phyloP scores from a whole-genome alignment of 2,113 vertebrate species.

The Struthio camelus region DNA sequence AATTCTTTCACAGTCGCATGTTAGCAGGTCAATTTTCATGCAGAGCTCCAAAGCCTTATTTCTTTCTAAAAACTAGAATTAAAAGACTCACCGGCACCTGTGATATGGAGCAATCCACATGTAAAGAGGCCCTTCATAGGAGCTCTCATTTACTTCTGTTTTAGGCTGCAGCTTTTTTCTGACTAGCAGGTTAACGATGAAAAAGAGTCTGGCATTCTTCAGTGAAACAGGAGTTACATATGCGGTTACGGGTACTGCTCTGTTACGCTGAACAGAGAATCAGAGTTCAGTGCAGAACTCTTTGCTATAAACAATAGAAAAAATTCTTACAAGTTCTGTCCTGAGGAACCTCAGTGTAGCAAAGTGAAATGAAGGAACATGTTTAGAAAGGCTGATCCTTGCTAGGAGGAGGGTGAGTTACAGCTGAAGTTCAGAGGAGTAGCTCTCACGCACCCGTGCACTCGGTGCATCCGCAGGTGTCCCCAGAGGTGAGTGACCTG shows the following conservation, averaged over 20 bases:
- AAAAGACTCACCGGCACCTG: neutral
- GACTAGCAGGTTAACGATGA: neutral
- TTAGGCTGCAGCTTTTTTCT: neutral
- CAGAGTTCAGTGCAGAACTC: neutral
- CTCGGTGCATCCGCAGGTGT: neutral
- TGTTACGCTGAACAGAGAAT: neutral
- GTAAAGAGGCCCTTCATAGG: neutral
- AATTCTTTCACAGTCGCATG: neutral
- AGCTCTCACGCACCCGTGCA: too few relatives aligned
- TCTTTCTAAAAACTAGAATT: neutral
- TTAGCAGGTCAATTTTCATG: neutral
- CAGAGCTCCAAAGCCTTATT: neutral
- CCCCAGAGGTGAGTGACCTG: neutral
- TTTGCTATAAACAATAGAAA: neutral
- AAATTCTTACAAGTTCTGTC: neutral
- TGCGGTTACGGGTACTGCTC: neutral
- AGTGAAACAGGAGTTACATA: neutral
- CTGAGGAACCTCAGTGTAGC: neutral
- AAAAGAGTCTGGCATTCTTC: neutral
- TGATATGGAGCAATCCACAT: neutral
- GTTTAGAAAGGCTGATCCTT: neutral
- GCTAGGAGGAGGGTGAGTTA: neutral
- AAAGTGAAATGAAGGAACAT: neutral
- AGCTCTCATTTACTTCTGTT: neutral
- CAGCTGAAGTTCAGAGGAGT: neutral